These are phyloP conservation scores for Phenganax stokvisi DNA, from an alignment of 92 coral and sea anemone species.

Conservation along the genomic window DNA sequence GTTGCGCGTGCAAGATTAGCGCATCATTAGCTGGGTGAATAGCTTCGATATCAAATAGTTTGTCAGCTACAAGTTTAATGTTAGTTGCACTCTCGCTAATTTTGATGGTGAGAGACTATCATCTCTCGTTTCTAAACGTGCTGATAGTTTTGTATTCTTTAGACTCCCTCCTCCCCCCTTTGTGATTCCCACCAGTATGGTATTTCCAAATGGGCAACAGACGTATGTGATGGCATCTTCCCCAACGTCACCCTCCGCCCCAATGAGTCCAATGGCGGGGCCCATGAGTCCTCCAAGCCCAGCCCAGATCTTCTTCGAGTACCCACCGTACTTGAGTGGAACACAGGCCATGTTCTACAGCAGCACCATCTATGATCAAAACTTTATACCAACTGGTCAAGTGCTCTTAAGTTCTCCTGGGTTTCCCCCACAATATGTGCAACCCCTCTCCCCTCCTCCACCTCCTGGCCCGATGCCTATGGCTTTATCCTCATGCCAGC, in stretches of 20 bases:
- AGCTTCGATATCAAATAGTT: too few species aligned
- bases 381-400: constrained; percentile 34
- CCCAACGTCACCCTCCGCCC: constrained; percentile 26
- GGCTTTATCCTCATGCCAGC: constrained; percentile 29
- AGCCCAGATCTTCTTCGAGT: constrained; percentile 29
- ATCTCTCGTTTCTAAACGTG: not conserved
- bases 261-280: constrained; percentile 39
- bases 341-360: constrained; percentile 27
- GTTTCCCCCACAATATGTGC: constrained; percentile 33
- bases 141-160: not conserved
- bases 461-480: constrained; percentile 27
- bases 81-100: too few species aligned
- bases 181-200: constrained; percentile 39
- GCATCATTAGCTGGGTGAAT: too few species aligned
- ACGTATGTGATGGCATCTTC: constrained; percentile 38
- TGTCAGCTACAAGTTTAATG: too few species aligned
- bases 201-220: constrained; percentile 35
- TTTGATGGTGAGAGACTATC: too few species aligned
- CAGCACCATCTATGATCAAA: constrained; percentile 32
- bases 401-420: constrained; percentile 33
- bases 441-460: constrained; percentile 34
- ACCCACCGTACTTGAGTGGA: constrained; percentile 26
- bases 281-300: constrained; percentile 29
- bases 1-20: too few species aligned
- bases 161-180: constrained; percentile 38